These are phyloP conservation scores for Phocoena sinus DNA, from an alignment of 2,113 vertebrate species.

Conservation along the genomic window DNA sequence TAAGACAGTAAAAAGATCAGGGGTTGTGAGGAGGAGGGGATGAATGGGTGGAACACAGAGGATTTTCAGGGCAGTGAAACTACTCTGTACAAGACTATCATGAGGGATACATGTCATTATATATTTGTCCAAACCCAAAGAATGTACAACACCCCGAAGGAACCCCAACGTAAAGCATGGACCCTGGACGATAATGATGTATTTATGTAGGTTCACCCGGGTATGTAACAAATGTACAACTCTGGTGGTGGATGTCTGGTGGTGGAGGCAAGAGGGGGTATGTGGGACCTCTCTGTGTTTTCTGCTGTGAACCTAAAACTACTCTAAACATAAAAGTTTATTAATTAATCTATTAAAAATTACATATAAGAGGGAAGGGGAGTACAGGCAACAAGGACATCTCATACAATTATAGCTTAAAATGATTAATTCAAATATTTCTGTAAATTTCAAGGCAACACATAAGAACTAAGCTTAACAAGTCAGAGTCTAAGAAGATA, in stretches of 20 bases:
- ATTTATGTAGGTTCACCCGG: not conserved
- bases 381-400: not conserved
- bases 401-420: not conserved
- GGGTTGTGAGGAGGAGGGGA: not conserved
- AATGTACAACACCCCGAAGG: not conserved
- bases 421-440: not conserved
- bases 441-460: not conserved
- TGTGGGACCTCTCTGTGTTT: not conserved
- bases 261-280: accelerated
- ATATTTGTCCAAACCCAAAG: not conserved
- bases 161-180: not conserved
- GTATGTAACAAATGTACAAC: not conserved
- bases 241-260: not conserved
- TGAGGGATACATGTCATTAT: not conserved
- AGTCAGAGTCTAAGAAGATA: not conserved
- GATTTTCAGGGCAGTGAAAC: not conserved
- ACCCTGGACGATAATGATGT: not conserved
- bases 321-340: not conserved
- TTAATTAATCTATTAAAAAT: not conserved
- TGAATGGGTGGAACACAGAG: not conserved
- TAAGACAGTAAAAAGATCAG: not conserved
- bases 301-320: not conserved
- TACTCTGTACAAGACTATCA: not conserved
- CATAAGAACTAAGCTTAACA: not conserved
- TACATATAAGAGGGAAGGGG: not conserved